Percentiles rank a stretch among this genome's conserved stretches.
Evolutionary conservation across 2,797 vertebrate species (phyloP).

Genomic region (Dendrocincla tyrannina): DNA sequence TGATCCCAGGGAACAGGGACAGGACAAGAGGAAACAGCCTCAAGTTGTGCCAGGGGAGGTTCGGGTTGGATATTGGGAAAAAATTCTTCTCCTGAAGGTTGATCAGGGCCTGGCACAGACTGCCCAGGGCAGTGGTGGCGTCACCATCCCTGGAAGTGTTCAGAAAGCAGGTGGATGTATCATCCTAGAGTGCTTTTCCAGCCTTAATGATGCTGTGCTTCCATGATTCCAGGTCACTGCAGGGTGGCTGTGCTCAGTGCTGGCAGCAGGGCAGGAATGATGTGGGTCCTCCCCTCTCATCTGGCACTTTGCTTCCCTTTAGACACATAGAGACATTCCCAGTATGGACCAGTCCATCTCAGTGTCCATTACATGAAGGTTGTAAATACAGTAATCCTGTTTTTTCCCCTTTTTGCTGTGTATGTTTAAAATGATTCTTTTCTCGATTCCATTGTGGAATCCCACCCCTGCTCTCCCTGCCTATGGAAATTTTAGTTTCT

Average conservation of each 20-base stretch:
- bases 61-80: not conserved
- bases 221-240: not conserved
- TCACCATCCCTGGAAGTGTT: not conserved
- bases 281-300: rapidly evolving
- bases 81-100: not conserved
- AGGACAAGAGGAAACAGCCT: not conserved
- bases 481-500: not conserved
- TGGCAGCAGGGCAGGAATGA: not conserved
- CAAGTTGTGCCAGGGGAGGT: too few species aligned
- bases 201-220: not conserved
- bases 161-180: not conserved
- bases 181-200: not conserved
- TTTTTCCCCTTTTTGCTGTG: not conserved
- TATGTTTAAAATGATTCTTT: not conserved
- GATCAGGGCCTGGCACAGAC: not conserved
- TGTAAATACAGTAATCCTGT: not conserved
- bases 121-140: not conserved
- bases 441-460: not conserved
- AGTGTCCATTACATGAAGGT: not conserved
- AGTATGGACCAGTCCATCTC: not conserved
- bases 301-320: not conserved
- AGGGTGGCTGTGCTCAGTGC: rapidly evolving
- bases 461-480: not conserved
- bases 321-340: too few species aligned
- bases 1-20: not conserved